These are phyloP conservation scores for Pseudochromis fuscus DNA, from an alignment of 2,797 vertebrate genomes.

Conservation along the genomic window DNA sequence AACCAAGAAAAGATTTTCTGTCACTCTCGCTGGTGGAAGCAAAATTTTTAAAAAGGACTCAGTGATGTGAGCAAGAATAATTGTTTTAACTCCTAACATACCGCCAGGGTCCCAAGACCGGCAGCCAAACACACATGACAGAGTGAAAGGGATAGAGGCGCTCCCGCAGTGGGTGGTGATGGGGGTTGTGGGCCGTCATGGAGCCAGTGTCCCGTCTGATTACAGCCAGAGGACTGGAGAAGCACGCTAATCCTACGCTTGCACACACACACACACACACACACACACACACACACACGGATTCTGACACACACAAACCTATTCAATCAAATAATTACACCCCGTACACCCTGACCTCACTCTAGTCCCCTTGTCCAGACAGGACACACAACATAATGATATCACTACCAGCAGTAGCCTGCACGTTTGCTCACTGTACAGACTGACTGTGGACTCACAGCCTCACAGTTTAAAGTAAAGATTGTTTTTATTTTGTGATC, in stretches of 20 bases:
- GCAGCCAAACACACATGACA: conserved; percentile 73
- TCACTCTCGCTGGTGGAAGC: conserved; percentile 19
- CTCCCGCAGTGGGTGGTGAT: conserved; percentile 73
- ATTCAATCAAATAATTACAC: conserved; percentile 58
- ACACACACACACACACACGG: conserved; percentile 34
- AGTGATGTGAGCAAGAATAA: conserved; percentile 70
- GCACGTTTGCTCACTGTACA: conserved; percentile 70
- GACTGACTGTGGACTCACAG: conserved; percentile 1
- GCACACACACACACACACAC: conserved; percentile 49
- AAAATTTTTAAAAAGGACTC: conserved; percentile 2
- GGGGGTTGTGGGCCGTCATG: conserved; percentile 85
- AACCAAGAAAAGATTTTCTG: neutral
- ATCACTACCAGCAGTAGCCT: conserved; percentile 83
- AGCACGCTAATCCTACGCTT: conserved; percentile 79
- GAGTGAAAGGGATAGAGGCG: conserved; percentile 71
- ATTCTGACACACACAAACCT: conserved; percentile 39
- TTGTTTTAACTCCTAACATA: conserved; percentile 76
- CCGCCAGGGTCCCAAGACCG: conserved; percentile 59
- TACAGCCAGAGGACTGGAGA: conserved; percentile 85
- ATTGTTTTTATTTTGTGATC: too few relatives aligned
- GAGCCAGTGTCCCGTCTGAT: conserved; percentile 95
- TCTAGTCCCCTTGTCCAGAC: conserved; percentile 62
- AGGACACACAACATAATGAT: conserved; percentile 82
- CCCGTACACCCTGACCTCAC: conserved; percentile 62
- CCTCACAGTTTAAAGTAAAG: conserved; percentile 22